phyloP scores from a whole-genome alignment of 2,797 vertebrate species.

The Onychomys arenicola region DNA sequence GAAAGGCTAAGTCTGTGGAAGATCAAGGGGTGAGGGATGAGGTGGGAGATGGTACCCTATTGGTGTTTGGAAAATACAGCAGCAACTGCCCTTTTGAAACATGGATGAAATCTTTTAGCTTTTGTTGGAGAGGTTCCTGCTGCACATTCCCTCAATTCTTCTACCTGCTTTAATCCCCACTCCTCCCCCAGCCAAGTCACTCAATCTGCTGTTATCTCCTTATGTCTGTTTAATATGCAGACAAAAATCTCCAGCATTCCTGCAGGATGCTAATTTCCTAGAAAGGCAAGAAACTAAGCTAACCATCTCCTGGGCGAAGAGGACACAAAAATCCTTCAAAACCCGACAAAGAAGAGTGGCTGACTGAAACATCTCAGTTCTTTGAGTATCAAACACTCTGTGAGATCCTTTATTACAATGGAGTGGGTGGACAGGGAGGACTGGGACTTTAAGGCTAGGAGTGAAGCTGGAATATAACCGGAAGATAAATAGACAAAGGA shows the following conservation, averaged over 20 bases:
- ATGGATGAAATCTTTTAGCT: no score
- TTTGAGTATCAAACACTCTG: background rate
- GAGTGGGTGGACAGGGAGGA: background rate
- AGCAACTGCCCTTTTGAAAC: background rate
- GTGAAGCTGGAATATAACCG: background rate
- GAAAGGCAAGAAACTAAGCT: background rate
- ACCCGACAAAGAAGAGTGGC: background rate
- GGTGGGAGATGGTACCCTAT: background rate
- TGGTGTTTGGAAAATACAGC: background rate
- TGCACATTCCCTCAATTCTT: background rate
- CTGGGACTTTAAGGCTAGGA: background rate
- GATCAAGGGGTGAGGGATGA: accelerated
- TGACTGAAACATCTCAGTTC: background rate
- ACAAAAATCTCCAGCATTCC: background rate
- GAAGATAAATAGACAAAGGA: background rate
- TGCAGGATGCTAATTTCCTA: background rate
- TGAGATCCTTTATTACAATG: background rate
- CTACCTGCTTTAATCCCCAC: background rate
- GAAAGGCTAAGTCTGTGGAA: background rate
- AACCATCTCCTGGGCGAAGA: background rate
- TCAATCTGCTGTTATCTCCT: background rate
- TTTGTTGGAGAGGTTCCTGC: background rate
- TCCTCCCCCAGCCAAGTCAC: no score
- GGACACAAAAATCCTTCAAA: background rate
- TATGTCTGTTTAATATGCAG: background rate